Conservation (phyloP, 2,113 vertebrate genomes). For the Poeciliopsis occidentalis region DNA sequence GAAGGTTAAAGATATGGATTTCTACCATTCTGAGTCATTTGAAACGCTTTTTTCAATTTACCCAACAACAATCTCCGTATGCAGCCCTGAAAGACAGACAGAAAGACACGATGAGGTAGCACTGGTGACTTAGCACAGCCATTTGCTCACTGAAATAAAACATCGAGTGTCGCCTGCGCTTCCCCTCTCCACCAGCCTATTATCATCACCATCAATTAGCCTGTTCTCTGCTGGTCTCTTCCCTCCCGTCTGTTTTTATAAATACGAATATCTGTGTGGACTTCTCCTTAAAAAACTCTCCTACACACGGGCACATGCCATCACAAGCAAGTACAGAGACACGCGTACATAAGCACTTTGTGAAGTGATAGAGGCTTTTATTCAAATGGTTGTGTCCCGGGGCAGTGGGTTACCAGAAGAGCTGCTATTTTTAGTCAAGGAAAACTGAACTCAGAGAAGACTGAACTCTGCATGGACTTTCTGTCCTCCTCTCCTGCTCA, state of each 20-base stretch:
- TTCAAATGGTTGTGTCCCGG: conserved; percentile 73
- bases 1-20: not conserved
- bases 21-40: not conserved
- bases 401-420: conserved; percentile 74
- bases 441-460: conserved; percentile 47
- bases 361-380: conserved; percentile 72
- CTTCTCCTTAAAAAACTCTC: conserved; percentile 49
- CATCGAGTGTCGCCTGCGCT: conserved; percentile 26
- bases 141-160: conserved; percentile 38
- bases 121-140: conserved; percentile 24
- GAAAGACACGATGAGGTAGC: conserved; percentile 9
- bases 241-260: conserved; percentile 32
- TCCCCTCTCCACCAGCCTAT: conserved; percentile 40
- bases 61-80: too few species aligned
- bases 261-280: conserved; percentile 39
- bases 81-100: not conserved
- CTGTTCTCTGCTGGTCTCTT: not conserved
- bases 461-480: conserved; percentile 46
- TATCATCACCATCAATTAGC: conserved; percentile 60
- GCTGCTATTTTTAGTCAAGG: conserved; percentile 74
- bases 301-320: conserved; percentile 25
- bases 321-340: conserved; percentile 33
- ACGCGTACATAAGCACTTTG: conserved; percentile 38
- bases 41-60: not conserved
- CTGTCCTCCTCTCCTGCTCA: conserved; percentile 42